Base-by-base conservation (phyloP, 2,113 vertebrate species). In the Bettongia penicillata region DNA sequence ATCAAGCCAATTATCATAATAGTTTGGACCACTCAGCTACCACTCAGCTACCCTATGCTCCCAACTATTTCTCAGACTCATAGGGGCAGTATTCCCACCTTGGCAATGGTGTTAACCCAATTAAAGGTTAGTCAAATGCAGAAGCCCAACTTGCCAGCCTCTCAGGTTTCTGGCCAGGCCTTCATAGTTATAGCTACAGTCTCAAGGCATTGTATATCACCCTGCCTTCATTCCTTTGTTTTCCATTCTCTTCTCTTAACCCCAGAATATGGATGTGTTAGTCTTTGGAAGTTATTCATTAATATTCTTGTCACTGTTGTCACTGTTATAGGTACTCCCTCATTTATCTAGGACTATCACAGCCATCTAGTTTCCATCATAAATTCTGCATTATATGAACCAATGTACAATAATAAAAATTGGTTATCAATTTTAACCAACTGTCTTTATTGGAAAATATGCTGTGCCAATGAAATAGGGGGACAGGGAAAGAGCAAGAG, bases 321-420 rank as follows among this genome's bases (percentile, higher is more conserved):
- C n/a, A 84, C 8, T 84, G 68, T 22, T 84, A 43, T 84, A n/a
- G 68, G 37, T 22, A 77, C 12, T n/a, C 24, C 2, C 47, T 28
- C 48, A 90, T 48, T 90, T 50, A 90, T 11, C 43, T 24, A 48
- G 28, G 50, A 53, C 93, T 96, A 84, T 97, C 92, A 95, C 7
- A 95, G 93, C 50, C 68, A 43, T n/a, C 25, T 26, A 22, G 14
- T 92, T 95, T 51, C 49, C 95, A 43, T 96, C 93, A 47, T 0
- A 93, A 11, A 48, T 93, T 43, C 49, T 94, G 8, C 12, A n/a
- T 47, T 93, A 19, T 89, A 68, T 52, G 23, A 68, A 47, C 55
- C 53, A 31, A 89, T 93, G 53, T 31, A 94, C 89, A 97, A 90
- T 22, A 93, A 50, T 28, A 57, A 96, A 91, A 52, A 25, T 89